These are phyloP conservation scores for Sciurus niger DNA, from an alignment of 2,113 vertebrate genomes.

Conservation along the genomic window DNA sequence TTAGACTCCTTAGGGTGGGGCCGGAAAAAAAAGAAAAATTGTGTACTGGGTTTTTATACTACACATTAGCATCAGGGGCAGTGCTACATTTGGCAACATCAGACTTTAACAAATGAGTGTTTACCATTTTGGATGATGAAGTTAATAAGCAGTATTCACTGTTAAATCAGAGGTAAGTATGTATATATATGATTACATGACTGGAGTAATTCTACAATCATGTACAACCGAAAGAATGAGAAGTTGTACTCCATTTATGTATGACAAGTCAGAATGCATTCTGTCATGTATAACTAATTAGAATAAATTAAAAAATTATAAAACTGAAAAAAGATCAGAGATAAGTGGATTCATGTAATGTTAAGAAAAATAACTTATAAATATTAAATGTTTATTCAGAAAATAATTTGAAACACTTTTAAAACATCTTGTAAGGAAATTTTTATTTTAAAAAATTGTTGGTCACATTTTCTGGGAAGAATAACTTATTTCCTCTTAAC, in stretches of 20 bases:
- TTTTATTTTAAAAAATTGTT: not conserved
- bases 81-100: not conserved
- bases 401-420: not conserved
- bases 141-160: conserved; percentile 17
- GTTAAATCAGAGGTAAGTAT: not conserved
- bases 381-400: not conserved
- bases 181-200: too few relatives aligned
- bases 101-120: not conserved
- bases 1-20: conserved; percentile 57
- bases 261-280: too few relatives aligned
- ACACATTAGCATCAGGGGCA: not conserved
- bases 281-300: too few relatives aligned
- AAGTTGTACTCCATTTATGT: too few relatives aligned
- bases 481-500: conserved; percentile 4
- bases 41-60: not conserved
- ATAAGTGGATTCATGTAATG: not conserved
- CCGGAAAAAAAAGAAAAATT: conserved; percentile 57
- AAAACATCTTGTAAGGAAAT: not conserved
- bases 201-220: too few relatives aligned
- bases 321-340: not conserved
- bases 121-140: not conserved
- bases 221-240: too few relatives aligned
- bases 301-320: too few relatives aligned
- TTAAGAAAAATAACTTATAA: not conserved
- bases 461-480: not conserved